Percentiles rank a stretch among this genome's conserved stretches.
Evolutionary conservation across 1,140 invertebrate genomes (phyloP).

Genomic region (Platyscapa corneri): DNA sequence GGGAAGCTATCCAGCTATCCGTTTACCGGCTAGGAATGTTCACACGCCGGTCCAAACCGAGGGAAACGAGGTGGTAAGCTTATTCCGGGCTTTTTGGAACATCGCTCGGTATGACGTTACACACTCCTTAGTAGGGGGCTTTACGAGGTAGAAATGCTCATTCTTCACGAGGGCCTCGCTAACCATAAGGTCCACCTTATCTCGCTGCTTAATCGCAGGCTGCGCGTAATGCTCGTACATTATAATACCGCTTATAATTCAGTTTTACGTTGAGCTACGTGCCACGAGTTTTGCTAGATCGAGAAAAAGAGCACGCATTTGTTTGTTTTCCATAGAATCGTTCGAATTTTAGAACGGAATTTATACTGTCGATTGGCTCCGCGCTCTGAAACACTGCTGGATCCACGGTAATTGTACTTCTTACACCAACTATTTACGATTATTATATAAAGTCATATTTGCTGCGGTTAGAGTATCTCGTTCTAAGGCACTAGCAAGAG

Average conservation of each 20-base stretch:
- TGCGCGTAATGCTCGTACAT: background rate
- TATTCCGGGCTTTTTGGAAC: too few relatives aligned
- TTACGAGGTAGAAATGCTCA: background rate
- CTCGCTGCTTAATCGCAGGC: background rate
- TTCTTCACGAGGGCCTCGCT: background rate
- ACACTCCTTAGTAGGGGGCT: background rate
- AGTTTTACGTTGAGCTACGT: too few relatives aligned
- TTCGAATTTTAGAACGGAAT: background rate
- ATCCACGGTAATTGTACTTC: background rate
- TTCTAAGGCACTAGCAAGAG: too few relatives aligned
- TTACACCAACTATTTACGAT: background rate
- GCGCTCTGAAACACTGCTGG: background rate
- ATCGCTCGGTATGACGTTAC: too few relatives aligned
- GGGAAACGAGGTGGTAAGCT: too few relatives aligned
- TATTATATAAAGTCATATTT: background rate
- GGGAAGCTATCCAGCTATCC: too few relatives aligned
- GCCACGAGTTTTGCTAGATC: background rate
- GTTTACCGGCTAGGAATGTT: too few relatives aligned
- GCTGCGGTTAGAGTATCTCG: background rate
- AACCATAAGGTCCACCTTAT: background rate
- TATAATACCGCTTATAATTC: background rate
- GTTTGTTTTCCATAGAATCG: background rate
- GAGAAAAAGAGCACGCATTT: background rate
- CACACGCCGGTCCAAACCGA: too few relatives aligned
- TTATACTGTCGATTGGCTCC: background rate